Percentiles rank a stretch among this genome's conserved stretches.
phyloP scores from a whole-genome alignment of 1,140 invertebrate genomes.

The Spodoptera litura region DNA sequence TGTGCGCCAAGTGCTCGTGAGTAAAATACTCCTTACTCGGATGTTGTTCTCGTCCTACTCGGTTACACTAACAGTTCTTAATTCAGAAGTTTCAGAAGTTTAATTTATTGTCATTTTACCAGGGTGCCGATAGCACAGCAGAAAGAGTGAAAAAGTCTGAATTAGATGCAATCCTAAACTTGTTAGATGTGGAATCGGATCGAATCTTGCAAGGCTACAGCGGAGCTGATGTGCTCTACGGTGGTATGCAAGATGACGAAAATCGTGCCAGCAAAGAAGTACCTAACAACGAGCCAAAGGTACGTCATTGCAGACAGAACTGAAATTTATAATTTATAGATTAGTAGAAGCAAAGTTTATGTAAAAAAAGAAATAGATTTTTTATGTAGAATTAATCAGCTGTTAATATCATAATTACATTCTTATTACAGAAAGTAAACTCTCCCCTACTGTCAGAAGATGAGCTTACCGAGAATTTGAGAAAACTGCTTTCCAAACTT shows the following conservation, averaged over 20 bases:
- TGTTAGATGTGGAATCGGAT: slow-evolving; percentile 77
- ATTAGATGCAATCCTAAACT: slow-evolving; percentile 73
- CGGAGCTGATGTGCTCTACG: slow-evolving; percentile 70
- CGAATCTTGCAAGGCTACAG: slow-evolving; percentile 74
- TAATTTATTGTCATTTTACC: slow-evolving; percentile 2
- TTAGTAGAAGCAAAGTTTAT: no score
- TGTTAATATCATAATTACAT: slow-evolving; percentile 1
- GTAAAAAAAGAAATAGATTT: no score
- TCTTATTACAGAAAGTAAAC: slow-evolving; percentile 58
- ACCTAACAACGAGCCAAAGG: slow-evolving; percentile 3
- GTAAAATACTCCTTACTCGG: slow-evolving; percentile 30
- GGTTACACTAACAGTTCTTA: neutral
- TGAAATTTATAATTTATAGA: no score
- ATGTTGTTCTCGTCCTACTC: neutral
- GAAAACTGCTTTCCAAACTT: slow-evolving; percentile 66
- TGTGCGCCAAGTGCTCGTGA: slow-evolving; percentile 74
- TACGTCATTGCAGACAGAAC: no score
- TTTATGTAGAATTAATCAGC: no score
- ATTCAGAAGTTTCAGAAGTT: neutral
- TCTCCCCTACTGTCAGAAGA: slow-evolving; percentile 74
- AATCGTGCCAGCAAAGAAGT: slow-evolving; percentile 16
- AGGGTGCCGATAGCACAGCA: slow-evolving; percentile 60
- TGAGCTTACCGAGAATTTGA: slow-evolving; percentile 69
- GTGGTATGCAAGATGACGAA: slow-evolving; percentile 65
- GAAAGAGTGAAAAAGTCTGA: slow-evolving; percentile 75